phyloP scores from a whole-genome alignment of 2,113 vertebrate genomes.

The Nerophis ophidion region DNA sequence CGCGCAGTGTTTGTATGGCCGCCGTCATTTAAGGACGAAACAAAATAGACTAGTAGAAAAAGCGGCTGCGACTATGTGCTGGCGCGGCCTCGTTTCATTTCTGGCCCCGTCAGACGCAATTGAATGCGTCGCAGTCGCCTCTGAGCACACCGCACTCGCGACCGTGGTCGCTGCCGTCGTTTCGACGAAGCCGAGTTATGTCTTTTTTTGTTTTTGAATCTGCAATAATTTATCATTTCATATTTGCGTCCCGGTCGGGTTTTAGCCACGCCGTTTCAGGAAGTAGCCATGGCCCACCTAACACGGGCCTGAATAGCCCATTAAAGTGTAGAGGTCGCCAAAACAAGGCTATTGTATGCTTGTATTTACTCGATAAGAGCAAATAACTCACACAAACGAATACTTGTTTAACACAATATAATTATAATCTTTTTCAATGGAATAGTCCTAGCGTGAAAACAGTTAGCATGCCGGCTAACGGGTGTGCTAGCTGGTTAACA shows the following conservation, averaged over 20 bases:
- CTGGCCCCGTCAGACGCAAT: background rate
- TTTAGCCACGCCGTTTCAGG: conserved; percentile 13
- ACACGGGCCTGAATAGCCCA: conserved; percentile 24
- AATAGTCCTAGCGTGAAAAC: background rate
- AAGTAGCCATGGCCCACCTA: conserved; percentile 12
- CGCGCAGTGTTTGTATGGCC: background rate
- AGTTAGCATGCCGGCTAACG: conserved; percentile 1
- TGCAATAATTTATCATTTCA: background rate
- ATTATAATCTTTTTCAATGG: background rate
- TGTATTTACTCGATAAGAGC: background rate
- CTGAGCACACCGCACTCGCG: background rate
- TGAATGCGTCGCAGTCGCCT: background rate
- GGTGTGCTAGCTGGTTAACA: background rate
- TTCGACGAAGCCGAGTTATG: too few relatives aligned
- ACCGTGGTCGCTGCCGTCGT: too few relatives aligned
- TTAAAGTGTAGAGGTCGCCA: conserved; percentile 1
- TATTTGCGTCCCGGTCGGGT: conserved; percentile 34
- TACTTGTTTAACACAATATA: too few relatives aligned
- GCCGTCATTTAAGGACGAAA: conserved; percentile 11
- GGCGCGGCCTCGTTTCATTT: conserved; percentile 22
- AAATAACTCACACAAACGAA: too few relatives aligned
- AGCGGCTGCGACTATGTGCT: conserved; percentile 49
- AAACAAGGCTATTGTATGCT: background rate
- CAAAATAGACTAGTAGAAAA: conserved; percentile 46
- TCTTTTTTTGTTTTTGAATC: background rate